Percentiles rank a stretch among this genome's conserved stretches.
Conservation (phyloP, 92 coral and sea anemone genomes). For the Phenganax stokvisi region DNA sequence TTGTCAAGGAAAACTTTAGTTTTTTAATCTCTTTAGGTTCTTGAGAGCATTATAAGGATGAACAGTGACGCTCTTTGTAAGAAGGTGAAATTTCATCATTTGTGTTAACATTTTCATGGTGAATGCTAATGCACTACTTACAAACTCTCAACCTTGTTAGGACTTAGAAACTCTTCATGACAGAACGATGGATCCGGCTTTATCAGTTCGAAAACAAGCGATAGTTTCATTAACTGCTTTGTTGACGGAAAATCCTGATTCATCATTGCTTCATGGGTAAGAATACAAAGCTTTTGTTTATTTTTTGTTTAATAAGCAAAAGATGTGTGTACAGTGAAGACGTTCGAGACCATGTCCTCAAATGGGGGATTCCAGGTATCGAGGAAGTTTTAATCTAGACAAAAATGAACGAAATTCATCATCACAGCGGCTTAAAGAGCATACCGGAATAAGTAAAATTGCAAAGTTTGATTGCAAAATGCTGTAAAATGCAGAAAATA, state of each 20-base stretch:
- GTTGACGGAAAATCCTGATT: conserved; percentile 62
- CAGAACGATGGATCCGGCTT: conserved; percentile 87
- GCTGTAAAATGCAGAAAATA: no score
- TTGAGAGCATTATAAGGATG: conserved; percentile 30
- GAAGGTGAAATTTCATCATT: background rate
- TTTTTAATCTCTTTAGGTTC: conserved; percentile 10
- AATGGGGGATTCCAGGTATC: background rate
- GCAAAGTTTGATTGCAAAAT: no score
- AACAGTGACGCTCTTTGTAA: conserved; percentile 22
- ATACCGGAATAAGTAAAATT: no score
- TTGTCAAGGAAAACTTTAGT: background rate
- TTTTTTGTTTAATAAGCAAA: no score
- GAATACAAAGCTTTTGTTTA: background rate
- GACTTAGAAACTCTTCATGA: conserved; percentile 80
- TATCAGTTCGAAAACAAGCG: conserved; percentile 91
- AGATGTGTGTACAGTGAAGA: no score
- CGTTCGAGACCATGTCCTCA: no score
- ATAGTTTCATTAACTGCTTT: conserved; percentile 81
- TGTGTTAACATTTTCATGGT: no score
- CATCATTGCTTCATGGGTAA: conserved; percentile 69
- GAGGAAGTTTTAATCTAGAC: background rate
- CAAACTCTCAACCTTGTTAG: conserved; percentile 33
- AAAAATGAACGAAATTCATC: background rate
- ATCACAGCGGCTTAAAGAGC: no score
- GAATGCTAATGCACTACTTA: background rate